Evolutionary conservation across 2,888 invertebrate species (phyloP), one percentile per base, ranked within the genome.

Genomic region (Heliconius sara): DNA sequence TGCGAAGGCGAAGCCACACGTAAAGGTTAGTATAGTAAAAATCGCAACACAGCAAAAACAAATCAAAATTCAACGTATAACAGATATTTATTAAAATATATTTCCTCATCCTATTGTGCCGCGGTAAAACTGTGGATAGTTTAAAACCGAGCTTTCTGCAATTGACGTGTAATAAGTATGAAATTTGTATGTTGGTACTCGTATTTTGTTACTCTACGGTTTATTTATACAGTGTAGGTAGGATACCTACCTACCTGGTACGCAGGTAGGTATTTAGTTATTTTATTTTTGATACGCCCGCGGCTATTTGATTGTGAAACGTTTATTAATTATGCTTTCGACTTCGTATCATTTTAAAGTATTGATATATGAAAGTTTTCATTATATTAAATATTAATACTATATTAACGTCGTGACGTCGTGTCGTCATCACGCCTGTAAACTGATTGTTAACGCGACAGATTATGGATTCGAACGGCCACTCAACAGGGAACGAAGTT

Each of bases 161-260:
- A 79, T 52, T 82, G 82, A 79, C 82, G 79, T 77, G 52, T 60
- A 78, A 73, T 82, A 66, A 79, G 77, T 78, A 80, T 71, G 76
- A 75, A 75, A 80, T 74, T 66, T 77, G 63, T 39, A 27, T 67
- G 71, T 39, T 74, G 77, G 75, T 78, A 73, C 73, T 77, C 71
- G 63, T 74, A 78, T 80, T 78, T 78, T 43, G 76, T 43, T 76
- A 43, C 68, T 13, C 16, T 47, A 25, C 25, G 22, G 6, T 63
- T 25, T 65, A 27, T 27, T 27, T 65, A 22, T 65, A n/a, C n/a
- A 60, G n/a, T n/a, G n/a, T 60, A 6, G 22, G 52, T 7, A 7
- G 7, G 19, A 19, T 2, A 52, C 52, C 52, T 19, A 52, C 27
- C 27, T 27, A 27, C 27, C 27, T 27, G 52, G 19, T 19, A 34